Base-by-base conservation (phyloP, 1,140 invertebrate species). In the Asbolus verrucosus region DNA sequence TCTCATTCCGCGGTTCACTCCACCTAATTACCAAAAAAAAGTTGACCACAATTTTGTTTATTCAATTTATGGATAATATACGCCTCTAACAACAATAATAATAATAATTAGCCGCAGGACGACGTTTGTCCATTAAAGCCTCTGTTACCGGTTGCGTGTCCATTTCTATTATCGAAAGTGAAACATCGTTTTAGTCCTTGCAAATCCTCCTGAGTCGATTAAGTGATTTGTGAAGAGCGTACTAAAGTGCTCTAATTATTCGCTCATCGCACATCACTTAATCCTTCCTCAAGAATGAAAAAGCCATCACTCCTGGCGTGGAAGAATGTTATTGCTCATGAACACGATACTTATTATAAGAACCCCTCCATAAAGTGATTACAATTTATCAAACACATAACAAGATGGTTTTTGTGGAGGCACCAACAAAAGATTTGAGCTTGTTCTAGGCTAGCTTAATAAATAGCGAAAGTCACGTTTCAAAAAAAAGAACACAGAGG, bases 231-330 rank as follows among this genome's bases (percentile, higher is more conserved):
- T 14, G 18, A 19, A 1, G 41, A 54, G 6, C 19, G 21, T 16
- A n/a, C 9, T 46, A 46, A 16, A 54, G 46, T 54, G 46, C 46
- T 54, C 46, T 54, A 54, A 54, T 54, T 54, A 54, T 54, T 54
- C 46, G 46, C n/a, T n/a, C 46, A 27, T 54, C 46, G 19, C n/a
- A n/a, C n/a, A 14, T 54, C 13, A 6, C 18, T n/a, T n/a, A 27
- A 27, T 24, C 14, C 19, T 27, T 13, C 19, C 6, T 2, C 19
- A 21, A 21, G 46, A 54, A 24, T 54, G 46, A 27, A 54, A 27
- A 27, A 54, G 19, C 18, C 14, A 46, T 46, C 41, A 14, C 18
- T 54, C 14, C 6, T 9, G 19, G 8, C 46, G 46, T 54, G 46
- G n/a, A 54, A 54, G 46, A 54, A 54, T 54, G 46, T 27, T 27